Conservation (phyloP, 2,888 invertebrate genomes). For the Smittia aterrima region DNA sequence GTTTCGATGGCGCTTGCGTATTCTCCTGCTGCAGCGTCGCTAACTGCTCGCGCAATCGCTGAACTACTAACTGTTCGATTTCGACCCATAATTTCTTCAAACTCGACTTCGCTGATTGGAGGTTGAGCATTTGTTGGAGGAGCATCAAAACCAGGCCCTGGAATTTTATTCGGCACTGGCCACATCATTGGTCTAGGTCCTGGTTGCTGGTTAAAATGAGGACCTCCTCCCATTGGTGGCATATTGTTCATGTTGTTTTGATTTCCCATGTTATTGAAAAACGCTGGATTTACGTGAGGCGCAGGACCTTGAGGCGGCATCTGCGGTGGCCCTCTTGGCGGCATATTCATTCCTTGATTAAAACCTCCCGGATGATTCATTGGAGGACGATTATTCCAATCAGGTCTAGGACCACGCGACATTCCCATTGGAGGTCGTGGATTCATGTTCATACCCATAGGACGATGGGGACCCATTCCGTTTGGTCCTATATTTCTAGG, state of each 20-base stretch:
- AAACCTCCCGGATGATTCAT: conserved; percentile 68
- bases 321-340: conserved; percentile 60
- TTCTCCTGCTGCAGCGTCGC: conserved; percentile 96
- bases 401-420: conserved; percentile 61
- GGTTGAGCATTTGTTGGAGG: conserved; percentile 56
- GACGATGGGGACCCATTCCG: conserved; percentile 52
- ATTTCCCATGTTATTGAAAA: no score
- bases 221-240: conserved; percentile 56
- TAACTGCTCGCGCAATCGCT: conserved; percentile 94
- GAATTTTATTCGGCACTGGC: conserved; percentile 55
- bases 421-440: conserved; percentile 58
- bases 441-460: conserved; percentile 50
- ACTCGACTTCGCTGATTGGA: conserved; percentile 85
- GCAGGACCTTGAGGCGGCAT: conserved; percentile 56
- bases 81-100: conserved; percentile 96
- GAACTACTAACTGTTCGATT: conserved; percentile 97
- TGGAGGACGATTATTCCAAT: conserved; percentile 70
- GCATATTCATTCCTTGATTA: conserved; percentile 51
- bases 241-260: conserved; percentile 49
- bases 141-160: conserved; percentile 50
- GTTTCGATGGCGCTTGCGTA: conserved; percentile 98
- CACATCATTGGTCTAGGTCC: conserved; percentile 63
- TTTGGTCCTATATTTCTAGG: conserved; percentile 51
- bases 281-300: conserved; percentile 95
- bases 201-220: conserved; percentile 63